A percentile compares a stretch with the other conserved stretches of the same genome.
These are phyloP conservation scores for Carassius auratus DNA, from an alignment of 2,113 vertebrate species.

Conservation along the genomic window DNA sequence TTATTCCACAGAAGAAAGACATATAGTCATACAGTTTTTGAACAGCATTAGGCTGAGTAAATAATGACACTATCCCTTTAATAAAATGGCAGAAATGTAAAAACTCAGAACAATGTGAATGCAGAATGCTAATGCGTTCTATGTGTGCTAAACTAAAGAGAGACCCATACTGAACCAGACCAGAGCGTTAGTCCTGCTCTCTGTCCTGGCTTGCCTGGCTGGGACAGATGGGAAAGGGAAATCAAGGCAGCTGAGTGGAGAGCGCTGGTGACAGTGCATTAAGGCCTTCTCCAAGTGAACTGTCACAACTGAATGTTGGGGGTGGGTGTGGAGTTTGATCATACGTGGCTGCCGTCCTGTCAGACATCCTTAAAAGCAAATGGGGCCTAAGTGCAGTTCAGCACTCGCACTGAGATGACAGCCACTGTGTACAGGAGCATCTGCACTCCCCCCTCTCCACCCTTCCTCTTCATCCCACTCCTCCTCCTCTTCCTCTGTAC, in stretches of 20 bases:
- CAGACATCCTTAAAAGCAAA: slow-evolving; percentile 82
- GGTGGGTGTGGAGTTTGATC: slow-evolving; percentile 72
- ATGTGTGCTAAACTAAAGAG: not conserved
- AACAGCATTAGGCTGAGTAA: not conserved
- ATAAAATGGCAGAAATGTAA: not conserved
- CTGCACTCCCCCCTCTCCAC: slow-evolving; percentile 41
- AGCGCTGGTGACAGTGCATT: slow-evolving; percentile 78
- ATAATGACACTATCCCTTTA: not conserved
- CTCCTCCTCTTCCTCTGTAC: slow-evolving; percentile 60
- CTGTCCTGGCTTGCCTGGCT: slow-evolving; percentile 65
- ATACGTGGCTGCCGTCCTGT: slow-evolving; percentile 76
- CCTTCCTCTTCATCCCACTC: slow-evolving; percentile 12
- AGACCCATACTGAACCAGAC: not conserved
- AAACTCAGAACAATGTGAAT: not conserved
- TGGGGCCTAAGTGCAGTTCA: slow-evolving; percentile 78
- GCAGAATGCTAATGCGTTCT: not conserved
- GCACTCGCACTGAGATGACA: slow-evolving; percentile 74
- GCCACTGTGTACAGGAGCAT: slow-evolving; percentile 61
- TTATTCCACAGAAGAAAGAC: no score
- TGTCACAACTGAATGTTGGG: slow-evolving; percentile 70
- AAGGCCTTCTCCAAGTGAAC: slow-evolving; percentile 76
- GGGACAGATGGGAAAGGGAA: slow-evolving; percentile 78
- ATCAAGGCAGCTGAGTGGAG: slow-evolving; percentile 78
- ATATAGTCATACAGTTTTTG: no score
- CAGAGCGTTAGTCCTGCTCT: slow-evolving; percentile 10